phyloP scores from a whole-genome alignment of 2,113 vertebrate species.

The Aleadryas rufinucha region DNA sequence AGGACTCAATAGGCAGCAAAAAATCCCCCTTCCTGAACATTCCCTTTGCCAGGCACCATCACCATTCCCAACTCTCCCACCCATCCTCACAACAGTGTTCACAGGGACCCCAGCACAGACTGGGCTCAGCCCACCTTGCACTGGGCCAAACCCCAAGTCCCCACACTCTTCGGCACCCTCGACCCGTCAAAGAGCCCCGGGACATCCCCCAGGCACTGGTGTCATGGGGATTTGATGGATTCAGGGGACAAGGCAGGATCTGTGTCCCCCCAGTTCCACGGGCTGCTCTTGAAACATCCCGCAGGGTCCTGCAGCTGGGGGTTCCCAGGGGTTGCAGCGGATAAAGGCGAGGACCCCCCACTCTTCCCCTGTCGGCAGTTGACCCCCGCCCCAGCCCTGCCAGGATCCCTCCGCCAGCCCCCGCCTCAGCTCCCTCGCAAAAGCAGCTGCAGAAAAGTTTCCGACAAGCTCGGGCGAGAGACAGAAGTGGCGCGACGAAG shows the following conservation, averaged over 20 bases:
- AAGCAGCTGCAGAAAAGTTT: background rate
- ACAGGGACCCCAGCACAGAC: background rate
- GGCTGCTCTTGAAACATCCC: background rate
- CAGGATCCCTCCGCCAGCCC: background rate
- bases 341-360: rapidly evolving
- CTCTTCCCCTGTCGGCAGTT: background rate
- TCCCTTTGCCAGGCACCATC: background rate
- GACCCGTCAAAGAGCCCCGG: rapidly evolving
- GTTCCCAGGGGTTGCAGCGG: rapidly evolving
- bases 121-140: background rate
- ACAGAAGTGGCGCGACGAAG: background rate
- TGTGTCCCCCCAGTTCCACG: background rate
- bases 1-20: background rate
- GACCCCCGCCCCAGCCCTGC: background rate
- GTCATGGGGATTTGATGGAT: background rate
- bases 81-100: rapidly evolving
- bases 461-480: background rate
- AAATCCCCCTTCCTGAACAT: background rate
- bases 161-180: background rate
- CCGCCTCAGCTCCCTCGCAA: rapidly evolving
- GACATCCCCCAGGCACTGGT: background rate
- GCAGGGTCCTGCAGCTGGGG: rapidly evolving
- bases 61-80: background rate
- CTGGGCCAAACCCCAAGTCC: background rate
- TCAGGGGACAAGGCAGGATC: background rate